Conservation (phyloP, 2,113 vertebrate species). For the Barnardius zonarius region DNA sequence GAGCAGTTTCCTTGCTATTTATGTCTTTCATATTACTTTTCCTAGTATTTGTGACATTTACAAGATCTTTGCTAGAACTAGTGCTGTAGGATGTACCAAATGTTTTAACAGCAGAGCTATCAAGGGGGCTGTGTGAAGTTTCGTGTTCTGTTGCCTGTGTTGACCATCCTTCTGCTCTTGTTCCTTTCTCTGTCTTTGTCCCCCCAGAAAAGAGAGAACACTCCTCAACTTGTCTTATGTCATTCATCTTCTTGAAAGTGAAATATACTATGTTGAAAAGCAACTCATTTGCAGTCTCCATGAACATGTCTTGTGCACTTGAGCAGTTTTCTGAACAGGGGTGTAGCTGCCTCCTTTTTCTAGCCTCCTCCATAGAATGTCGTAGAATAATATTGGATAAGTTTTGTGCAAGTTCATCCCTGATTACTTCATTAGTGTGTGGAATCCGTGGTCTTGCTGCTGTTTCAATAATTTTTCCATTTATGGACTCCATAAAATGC, state of each 20-base stretch:
- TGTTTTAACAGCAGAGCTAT: background rate
- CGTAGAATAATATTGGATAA: constrained; percentile 86
- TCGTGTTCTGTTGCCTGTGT: background rate
- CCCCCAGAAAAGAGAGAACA: constrained; percentile 40
- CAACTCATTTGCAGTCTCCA: constrained; percentile 82
- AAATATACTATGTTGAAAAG: constrained; percentile 85
- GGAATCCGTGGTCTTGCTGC: constrained; percentile 76
- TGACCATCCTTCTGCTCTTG: constrained; percentile 1
- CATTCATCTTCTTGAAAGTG: constrained; percentile 86
- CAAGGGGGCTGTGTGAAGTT: background rate
- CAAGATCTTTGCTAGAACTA: background rate
- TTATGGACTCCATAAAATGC: constrained; percentile 84
- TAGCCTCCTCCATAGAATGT: constrained; percentile 85
- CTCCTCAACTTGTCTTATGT: constrained; percentile 73
- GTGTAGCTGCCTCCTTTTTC: constrained; percentile 72
- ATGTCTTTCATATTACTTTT: background rate
- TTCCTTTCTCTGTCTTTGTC: background rate
- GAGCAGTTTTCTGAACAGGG: constrained; percentile 44
- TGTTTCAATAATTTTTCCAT: constrained; percentile 81
- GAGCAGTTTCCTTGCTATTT: background rate
- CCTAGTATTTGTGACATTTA: background rate
- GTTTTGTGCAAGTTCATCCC: constrained; percentile 85
- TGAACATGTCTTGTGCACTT: constrained; percentile 74
- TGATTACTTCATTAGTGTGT: constrained; percentile 70
- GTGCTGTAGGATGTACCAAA: background rate